A percentile compares a stretch with the other conserved stretches of the same genome.
These are phyloP conservation scores for Chlorodrepanis virens DNA, from an alignment of 2,113 vertebrate species.

Conservation along the genomic window DNA sequence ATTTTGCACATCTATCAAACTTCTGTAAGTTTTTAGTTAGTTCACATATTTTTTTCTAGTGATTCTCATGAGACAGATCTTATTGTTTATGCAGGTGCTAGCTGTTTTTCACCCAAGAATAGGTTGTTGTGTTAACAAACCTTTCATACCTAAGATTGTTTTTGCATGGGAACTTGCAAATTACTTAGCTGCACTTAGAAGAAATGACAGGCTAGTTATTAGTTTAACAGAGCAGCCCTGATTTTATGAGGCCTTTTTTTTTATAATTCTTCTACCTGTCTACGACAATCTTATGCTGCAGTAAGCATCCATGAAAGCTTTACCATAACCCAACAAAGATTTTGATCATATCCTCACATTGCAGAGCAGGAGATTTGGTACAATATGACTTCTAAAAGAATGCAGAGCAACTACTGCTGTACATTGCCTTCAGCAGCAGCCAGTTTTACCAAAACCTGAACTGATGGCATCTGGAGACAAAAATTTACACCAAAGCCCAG, in stretches of 20 bases:
- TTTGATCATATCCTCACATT: not conserved
- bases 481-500: not conserved
- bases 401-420: not conserved
- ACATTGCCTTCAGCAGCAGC: not conserved
- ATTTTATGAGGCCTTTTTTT: not conserved
- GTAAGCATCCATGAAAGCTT: not conserved
- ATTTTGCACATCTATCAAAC: not conserved
- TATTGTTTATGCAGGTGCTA: not conserved
- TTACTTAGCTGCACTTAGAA: not conserved
- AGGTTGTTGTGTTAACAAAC: not conserved
- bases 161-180: not conserved
- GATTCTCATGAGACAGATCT: not conserved
- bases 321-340: not conserved
- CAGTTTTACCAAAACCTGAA: not conserved
- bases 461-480: not conserved
- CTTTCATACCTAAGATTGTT: not conserved
- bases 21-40: not conserved
- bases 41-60: not conserved
- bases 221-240: not conserved
- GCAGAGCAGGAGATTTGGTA: not conserved
- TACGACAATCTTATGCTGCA: not conserved
- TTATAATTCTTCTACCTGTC: not conserved
- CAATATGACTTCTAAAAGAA: not conserved
- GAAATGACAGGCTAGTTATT: not conserved
- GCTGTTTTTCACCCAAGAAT: not conserved